A percentile compares a stretch with the other conserved stretches of the same genome.
These are phyloP conservation scores for Drosophila aff. DNA, from an alignment of 1,140 invertebrate species.

Conservation along the genomic window DNA sequence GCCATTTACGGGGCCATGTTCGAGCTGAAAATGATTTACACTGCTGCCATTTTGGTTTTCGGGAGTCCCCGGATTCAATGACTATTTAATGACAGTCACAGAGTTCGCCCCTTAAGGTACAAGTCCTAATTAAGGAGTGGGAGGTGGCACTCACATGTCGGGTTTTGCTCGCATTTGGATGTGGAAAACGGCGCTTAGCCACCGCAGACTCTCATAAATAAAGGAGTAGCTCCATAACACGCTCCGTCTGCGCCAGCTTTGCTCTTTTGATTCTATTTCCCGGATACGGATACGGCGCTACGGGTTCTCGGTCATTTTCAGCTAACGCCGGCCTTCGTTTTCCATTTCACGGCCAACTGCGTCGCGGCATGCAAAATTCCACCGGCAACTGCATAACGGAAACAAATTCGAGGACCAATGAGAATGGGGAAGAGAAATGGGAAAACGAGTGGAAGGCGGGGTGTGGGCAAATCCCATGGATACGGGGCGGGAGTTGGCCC, in stretches of 20 bases:
- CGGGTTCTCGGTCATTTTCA: conserved; percentile 61
- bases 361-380: conserved; percentile 59
- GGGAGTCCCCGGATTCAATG: conserved; percentile 10
- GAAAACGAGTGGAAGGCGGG: conserved; percentile 13
- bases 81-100: conserved; percentile 25
- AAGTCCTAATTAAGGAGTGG: conserved; percentile 7
- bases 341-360: conserved; percentile 74
- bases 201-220: conserved; percentile 62
- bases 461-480: conserved; percentile 1
- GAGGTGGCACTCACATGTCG: not conserved
- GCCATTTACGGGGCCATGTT: conserved; percentile 21
- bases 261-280: conserved; percentile 52
- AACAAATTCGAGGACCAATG: conserved; percentile 30
- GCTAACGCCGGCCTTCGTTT: conserved; percentile 72
- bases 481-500: conserved; percentile 21
- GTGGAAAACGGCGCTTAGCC: conserved; percentile 29
- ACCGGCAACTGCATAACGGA: conserved; percentile 42
- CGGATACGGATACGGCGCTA: conserved; percentile 7
- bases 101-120: conserved; percentile 2
- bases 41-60: not conserved
- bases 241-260: conserved; percentile 56
- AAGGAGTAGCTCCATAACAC: conserved; percentile 42
- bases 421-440: conserved; percentile 20
- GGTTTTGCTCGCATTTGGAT: not conserved
- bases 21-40: conserved; percentile 40